Conservation (phyloP, 1,140 invertebrate genomes). For the Procambarus virginalis region DNA sequence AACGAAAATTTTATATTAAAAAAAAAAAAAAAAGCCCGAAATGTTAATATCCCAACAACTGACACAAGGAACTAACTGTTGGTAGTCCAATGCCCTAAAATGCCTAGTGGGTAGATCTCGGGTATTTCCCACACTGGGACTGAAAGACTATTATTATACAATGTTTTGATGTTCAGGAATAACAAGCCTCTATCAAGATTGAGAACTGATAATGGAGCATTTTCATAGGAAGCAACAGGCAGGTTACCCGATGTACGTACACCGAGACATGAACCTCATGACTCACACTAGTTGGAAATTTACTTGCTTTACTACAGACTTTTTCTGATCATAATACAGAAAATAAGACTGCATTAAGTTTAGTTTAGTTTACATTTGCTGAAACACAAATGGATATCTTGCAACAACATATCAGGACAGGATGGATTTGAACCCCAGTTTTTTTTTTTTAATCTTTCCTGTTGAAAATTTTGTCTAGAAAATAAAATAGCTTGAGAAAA, state of each 20-base stretch:
- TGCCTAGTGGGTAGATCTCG: slow-evolving; percentile 15
- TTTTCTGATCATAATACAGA: slow-evolving; percentile 30
- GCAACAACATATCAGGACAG: not conserved
- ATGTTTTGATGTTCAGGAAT: slow-evolving; percentile 38
- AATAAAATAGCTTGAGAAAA: slow-evolving; percentile 3
- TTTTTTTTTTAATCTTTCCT: not conserved
- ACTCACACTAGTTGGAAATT: slow-evolving; percentile 13
- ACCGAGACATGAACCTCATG: not conserved
- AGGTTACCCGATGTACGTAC: not conserved
- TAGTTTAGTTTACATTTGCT: not conserved
- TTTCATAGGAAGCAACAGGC: not conserved
- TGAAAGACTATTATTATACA: slow-evolving; percentile 42
- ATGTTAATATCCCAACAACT: not conserved
- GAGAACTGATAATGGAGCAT: slow-evolving; percentile 27
- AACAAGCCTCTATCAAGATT: slow-evolving; percentile 17
- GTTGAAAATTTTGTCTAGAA: not conserved
- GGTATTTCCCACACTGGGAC: not conserved
- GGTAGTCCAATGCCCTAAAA: slow-evolving; percentile 24
- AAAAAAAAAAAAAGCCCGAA: not conserved
- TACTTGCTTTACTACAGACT: slow-evolving; percentile 15
- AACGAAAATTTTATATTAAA: too few relatives aligned
- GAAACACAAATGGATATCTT: slow-evolving; percentile 3
- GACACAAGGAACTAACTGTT: slow-evolving; percentile 5
- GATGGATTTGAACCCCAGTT: not conserved
- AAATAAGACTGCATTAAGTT: not conserved